Evolutionary conservation across 2,888 invertebrate genomes (phyloP).

Genomic region (Acronicta leporina): DNA sequence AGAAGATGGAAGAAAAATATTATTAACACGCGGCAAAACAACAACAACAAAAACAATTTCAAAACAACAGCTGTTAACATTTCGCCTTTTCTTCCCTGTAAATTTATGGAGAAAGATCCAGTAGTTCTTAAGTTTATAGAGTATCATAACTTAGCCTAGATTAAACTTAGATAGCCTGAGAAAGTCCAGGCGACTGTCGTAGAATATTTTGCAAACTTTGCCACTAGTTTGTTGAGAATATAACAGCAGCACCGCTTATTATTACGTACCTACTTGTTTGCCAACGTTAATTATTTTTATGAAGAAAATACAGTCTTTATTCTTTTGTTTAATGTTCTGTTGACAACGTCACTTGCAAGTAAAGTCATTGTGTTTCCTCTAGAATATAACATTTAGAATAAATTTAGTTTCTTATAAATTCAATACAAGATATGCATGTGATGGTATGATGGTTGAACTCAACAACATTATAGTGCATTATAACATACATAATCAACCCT

Average conservation of each 20-base stretch:
- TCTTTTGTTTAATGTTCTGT: conserved; percentile 4
- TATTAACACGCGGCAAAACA: too few relatives aligned
- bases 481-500: too few relatives aligned
- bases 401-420: too few relatives aligned
- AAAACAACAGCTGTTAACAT: too few relatives aligned
- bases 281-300: conserved; percentile 27
- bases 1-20: too few relatives aligned
- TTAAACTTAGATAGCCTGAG: conserved; percentile 33
- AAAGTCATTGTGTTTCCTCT: not conserved
- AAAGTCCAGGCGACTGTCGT: conserved; percentile 43
- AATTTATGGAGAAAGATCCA: not conserved
- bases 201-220: conserved; percentile 48
- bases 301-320: conserved; percentile 4
- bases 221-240: conserved; percentile 32
- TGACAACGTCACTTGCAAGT: not conserved
- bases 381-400: not conserved
- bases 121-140: conserved; percentile 15
- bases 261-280: conserved; percentile 25
- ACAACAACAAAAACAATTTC: too few relatives aligned
- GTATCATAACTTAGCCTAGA: conserved; percentile 39
- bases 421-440: too few relatives aligned
- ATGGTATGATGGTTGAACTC: too few relatives aligned
- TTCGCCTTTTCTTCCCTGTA: not conserved
- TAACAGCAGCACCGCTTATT: conserved; percentile 21
- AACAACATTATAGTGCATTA: too few relatives aligned